Base-by-base conservation (phyloP, 2,888 invertebrate genomes). In the Mongoloraphidia duomilia region DNA sequence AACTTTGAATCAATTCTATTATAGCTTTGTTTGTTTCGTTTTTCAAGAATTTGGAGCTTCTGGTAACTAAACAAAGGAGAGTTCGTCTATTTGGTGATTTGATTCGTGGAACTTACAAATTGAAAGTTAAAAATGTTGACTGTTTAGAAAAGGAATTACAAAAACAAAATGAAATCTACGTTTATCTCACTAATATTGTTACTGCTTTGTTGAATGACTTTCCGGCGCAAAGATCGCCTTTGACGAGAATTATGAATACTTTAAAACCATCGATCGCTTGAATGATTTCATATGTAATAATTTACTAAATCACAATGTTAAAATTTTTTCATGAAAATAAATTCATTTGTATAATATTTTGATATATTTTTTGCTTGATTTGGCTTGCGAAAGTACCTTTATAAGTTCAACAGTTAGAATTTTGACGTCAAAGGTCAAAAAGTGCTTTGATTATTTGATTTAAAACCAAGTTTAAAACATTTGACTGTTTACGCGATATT, bases 51-150 rank as follows among this genome's bases (percentile, higher is more conserved):
- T 65, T 78, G 51, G 75, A 78, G 59, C 61, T 72, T 49, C 59
- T 87, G 14, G 75, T 86, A 1, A 74, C 81, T 44, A 76, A 79
- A 56, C 88, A 89, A 62, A 77, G 80, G 34, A 78, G 82, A 53
- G 76, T 80, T 34, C 76, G 71, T 54, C 74, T 82, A 56, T 74
- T 82, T 48, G 59, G 68, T 1, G 71, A 71, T 3, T 67, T 78
- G 1, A 61, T 72, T 2, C 72, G 72, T 26, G 63, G 64, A 1
- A 60, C 63, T 17, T 59, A 34, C 34, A 42, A 43, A 37, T 9
- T 33, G 8, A 42, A 43, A 43, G 11, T 39, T 12, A 48, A 43
- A 17, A 35, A 40, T 13, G 36, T 36, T 55, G 10, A 51, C 56
- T 1, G 55, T 60, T 2, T 63, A 60, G 47, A 47, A 54, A 34